A percentile compares a stretch with the other conserved stretches of the same genome.
Evolutionary conservation across 2,888 invertebrate species (phyloP).

Genomic region (Ophion costatus): DNA sequence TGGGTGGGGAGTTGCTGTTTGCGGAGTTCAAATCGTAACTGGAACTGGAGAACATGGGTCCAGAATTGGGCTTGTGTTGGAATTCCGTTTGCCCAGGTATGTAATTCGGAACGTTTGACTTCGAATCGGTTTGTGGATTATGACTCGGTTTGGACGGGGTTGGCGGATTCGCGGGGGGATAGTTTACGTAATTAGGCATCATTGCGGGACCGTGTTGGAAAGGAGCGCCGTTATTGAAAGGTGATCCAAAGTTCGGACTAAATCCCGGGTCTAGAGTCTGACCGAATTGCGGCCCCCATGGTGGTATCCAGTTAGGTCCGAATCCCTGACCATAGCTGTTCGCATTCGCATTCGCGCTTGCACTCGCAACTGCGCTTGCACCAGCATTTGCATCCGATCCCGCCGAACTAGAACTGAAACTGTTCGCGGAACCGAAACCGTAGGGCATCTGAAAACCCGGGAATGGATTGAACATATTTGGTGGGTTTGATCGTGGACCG

Average conservation of each 20-base stretch:
- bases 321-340: constrained; percentile 45
- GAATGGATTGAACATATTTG: constrained; percentile 39
- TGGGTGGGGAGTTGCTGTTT: constrained; percentile 21
- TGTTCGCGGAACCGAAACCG: constrained; percentile 57
- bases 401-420: constrained; percentile 60
- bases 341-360: constrained; percentile 34
- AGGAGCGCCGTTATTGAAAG: constrained; percentile 20
- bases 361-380: constrained; percentile 31
- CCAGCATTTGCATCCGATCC: constrained; percentile 40
- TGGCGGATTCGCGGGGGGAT: constrained; percentile 18
- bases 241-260: constrained; percentile 49
- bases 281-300: constrained; percentile 47
- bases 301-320: constrained; percentile 38
- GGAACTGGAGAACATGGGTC: constrained; percentile 34
- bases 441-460: constrained; percentile 39
- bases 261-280: constrained; percentile 54
- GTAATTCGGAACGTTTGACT: constrained; percentile 38
- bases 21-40: constrained; percentile 51
- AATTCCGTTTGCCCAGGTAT: constrained; percentile 6
- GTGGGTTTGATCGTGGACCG: constrained; percentile 1
- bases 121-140: background rate
- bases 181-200: constrained; percentile 52
- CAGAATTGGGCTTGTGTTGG: constrained; percentile 1
- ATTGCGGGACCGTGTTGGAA: constrained; percentile 29
- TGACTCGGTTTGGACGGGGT: background rate